phyloP scores from a whole-genome alignment of 2,113 vertebrate species.

The Ploceus nigricollis region DNA sequence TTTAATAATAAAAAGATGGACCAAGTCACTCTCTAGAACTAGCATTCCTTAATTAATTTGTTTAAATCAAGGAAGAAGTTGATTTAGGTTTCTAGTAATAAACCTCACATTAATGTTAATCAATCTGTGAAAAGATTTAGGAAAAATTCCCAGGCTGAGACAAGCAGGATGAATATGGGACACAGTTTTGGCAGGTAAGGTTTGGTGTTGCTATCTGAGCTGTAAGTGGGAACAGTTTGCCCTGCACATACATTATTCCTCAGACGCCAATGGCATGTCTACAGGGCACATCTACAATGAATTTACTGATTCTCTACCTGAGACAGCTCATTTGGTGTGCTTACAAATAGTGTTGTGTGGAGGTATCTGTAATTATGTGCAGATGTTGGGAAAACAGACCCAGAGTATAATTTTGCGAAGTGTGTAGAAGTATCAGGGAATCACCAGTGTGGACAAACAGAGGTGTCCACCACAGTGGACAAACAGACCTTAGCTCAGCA shows the following conservation, averaged over 20 bases:
- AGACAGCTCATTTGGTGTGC: accelerated
- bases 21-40: background rate
- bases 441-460: background rate
- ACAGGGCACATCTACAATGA: background rate
- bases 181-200: background rate
- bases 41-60: background rate
- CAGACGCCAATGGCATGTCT: background rate
- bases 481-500: background rate
- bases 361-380: background rate
- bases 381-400: background rate
- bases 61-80: background rate
- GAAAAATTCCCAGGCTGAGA: background rate
- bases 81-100: background rate
- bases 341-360: background rate
- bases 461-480: background rate
- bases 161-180: background rate
- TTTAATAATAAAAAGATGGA: background rate
- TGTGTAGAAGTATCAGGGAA: background rate
- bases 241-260: background rate
- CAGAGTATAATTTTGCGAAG: background rate
- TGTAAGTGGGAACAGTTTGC: background rate
- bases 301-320: background rate
- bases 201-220: background rate
- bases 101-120: background rate
- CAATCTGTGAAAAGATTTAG: background rate